Evolutionary conservation across 1,140 invertebrate species (phyloP), one percentile per base, ranked within the genome.

Genomic region (Ectropis grisescens): DNA sequence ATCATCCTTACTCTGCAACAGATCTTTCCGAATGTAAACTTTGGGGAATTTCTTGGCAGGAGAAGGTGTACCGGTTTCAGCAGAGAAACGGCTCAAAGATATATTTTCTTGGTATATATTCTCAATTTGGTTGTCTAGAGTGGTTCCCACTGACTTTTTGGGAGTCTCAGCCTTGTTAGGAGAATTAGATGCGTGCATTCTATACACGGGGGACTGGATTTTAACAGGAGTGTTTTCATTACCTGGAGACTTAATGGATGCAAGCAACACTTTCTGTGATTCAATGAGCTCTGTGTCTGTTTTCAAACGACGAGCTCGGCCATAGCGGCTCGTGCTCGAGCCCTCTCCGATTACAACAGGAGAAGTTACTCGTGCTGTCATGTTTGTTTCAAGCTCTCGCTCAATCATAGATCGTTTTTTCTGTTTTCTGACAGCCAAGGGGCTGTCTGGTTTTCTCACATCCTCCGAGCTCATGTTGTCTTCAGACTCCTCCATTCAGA

Each of bases 101-200:
- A 68, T 67, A 24, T 74, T 78, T 37, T 78, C 61, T 52, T 55
- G 60, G 23, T 71, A 74, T 31, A 72, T 74, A 37, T 45, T 74
- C 25, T 81, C 67, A 24, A 74, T 75, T 53, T 74, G 67, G 51
- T 58, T 59, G 5, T 75, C 61, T 7, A 75, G 37, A 14, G 34
- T 51, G 2, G 28, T 35, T 33, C 60, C 57, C 4, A 30, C 16
- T 10, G 38, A 23, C 53, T 43, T 37, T 39, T 51, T 58, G 4
- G 52, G 46, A 13, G 57, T 47, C 43, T 68, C 57, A 6, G 25
- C 28, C 33, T 54, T 54, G 10, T 71, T 43, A 0, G 70, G 66
- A 11, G 75, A 75, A 35, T 75, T 75, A 7, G 67, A 75, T 23
- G 72, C 72, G 54, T 75, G 64, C 70, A 74, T 78, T 57, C 71